phyloP scores from a whole-genome alignment of 2,797 vertebrate species.

The Scarus forsteni region DNA sequence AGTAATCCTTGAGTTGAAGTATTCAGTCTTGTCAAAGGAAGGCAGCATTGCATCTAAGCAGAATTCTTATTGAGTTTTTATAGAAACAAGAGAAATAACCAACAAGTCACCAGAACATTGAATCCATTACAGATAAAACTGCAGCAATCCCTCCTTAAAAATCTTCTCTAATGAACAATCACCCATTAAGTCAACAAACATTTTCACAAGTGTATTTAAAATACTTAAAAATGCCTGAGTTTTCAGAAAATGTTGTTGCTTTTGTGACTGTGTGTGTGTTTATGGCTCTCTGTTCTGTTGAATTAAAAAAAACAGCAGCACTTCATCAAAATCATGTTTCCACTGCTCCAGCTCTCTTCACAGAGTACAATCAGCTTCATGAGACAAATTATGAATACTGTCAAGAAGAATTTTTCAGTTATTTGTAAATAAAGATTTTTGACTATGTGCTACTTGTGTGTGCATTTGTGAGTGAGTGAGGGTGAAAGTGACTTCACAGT shows the following conservation, averaged over 20 bases:
- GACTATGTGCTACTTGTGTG: neutral
- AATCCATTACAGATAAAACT: neutral
- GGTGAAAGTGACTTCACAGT: neutral
- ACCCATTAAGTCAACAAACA: too few relatives aligned
- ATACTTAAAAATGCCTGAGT: too few relatives aligned
- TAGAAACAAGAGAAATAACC: too few relatives aligned
- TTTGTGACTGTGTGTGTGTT: neutral
- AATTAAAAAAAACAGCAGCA: neutral
- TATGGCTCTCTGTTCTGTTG: neutral
- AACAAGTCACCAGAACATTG: neutral
- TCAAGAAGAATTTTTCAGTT: neutral
- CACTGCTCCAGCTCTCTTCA: neutral
- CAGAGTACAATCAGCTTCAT: neutral
- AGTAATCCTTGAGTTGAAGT: too few relatives aligned
- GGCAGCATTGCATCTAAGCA: too few relatives aligned
- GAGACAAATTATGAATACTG: neutral
- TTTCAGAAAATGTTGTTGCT: neutral
- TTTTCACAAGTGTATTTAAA: too few relatives aligned
- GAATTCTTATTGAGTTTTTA: too few relatives aligned
- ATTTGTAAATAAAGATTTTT: conserved; percentile 52
- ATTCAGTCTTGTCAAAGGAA: too few relatives aligned
- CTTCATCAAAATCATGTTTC: neutral
- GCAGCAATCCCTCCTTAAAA: too few relatives aligned
- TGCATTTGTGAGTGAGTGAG: neutral
- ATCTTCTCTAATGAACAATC: too few relatives aligned